Base-by-base conservation (phyloP, 2,113 vertebrate species). In the Amphiprion percula region DNA sequence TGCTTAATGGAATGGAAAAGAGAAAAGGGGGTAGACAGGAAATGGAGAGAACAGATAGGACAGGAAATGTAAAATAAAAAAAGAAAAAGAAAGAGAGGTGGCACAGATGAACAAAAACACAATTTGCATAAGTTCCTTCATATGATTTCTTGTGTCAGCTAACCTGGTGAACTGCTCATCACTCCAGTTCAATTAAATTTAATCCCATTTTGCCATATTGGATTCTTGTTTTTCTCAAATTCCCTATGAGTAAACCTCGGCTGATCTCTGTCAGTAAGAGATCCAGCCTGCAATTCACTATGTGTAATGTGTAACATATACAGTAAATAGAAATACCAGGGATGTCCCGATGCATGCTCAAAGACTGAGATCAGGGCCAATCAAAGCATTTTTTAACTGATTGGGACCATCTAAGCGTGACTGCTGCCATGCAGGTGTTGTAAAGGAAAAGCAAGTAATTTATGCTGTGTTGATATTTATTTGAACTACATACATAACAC, bases 1-100 rank as follows among this genome's bases (percentile, higher is more conserved):
- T 33, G 73, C 52, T 71, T 80, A 87, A 86, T 84, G 47, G 55
- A 75, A 54, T 46, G 74, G 44, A 74, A 77, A 63, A 60, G 33
- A 63, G 81, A 59, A 67, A 80, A 39, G 39, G 53, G 54, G 59
- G 41, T 23, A 74, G 69, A 77, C 72, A 62, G 47, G 46, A 69
- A 80, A 68, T 54, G 41, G 63, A 68, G 24, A 33, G 74, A 67
- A 10, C 24, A 66, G 61, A 69, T 33, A 66, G 53, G 44, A 74
- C 33, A 69, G 54, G 55, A 60, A 69, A 62, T 47, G 21, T 5
- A 16, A 54, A 23, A 41, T 28, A 21, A 23, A n/a, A 26, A 15
- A 71, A 23, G 23, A 41, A n/a, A 44, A 47, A 50, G 47, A 46
- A 50, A 54, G 14, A 56, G 44, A 56, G 44, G 47, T 16, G 6